Percentiles rank a stretch among this genome's conserved stretches.
phyloP scores from a whole-genome alignment of 2,888 invertebrate genomes.

The Bruchidius siliquastri region DNA sequence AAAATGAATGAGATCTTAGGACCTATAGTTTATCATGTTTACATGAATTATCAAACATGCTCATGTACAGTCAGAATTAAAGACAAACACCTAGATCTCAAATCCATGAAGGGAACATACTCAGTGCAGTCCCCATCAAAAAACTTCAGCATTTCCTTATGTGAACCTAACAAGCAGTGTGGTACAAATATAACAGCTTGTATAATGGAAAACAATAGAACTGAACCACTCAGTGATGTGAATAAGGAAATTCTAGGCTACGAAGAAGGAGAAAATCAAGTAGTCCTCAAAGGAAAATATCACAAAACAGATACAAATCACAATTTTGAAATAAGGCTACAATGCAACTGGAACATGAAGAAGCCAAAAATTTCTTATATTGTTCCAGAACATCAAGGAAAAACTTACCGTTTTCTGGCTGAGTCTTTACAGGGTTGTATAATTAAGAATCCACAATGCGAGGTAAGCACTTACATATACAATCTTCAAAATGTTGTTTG shows the following conservation, averaged over 20 bases:
- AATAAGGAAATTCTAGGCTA: background rate
- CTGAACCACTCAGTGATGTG: background rate
- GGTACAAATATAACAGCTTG: background rate
- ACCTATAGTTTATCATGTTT: background rate
- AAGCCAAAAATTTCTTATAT: background rate
- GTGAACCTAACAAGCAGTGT: background rate
- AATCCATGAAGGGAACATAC: background rate
- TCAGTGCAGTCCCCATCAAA: background rate
- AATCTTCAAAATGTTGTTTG: no score
- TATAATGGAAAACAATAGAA: background rate
- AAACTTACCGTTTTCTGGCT: background rate
- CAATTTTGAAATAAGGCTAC: background rate
- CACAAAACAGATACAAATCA: background rate
- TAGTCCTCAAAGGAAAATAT: background rate
- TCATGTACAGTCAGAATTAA: background rate
- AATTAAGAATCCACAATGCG: background rate
- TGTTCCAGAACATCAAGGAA: background rate
- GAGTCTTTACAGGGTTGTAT: background rate
- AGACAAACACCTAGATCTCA: background rate
- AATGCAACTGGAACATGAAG: background rate
- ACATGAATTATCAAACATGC: background rate
- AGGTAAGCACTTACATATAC: background rate
- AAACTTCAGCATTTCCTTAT: background rate
- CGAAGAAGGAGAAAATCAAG: background rate
- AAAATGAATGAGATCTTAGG: background rate